Conservation (phyloP, 30 jellyfish, hydroid and myxozoan genomes). For the Chrysaora quinquecirrha region DNA sequence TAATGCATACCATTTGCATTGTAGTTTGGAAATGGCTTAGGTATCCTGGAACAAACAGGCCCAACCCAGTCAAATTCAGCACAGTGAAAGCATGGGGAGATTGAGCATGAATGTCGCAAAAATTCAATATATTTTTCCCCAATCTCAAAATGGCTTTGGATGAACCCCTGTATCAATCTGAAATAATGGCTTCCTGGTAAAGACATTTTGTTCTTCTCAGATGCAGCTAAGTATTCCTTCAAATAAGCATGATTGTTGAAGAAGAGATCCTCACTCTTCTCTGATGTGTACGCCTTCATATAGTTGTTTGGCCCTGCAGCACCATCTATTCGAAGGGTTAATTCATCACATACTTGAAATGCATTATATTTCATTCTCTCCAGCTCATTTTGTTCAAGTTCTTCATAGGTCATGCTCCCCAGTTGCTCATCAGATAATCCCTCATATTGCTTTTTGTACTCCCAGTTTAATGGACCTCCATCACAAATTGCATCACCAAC, state of each 20-base stretch:
- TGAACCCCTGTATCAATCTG: too few species aligned
- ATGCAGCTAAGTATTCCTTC: slow-evolving; percentile 18
- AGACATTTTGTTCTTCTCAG: neutral
- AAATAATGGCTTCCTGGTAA: too few species aligned
- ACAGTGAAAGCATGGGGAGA: too few species aligned
- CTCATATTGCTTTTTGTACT: neutral
- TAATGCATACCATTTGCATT: neutral
- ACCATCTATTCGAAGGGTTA: slow-evolving; percentile 24
- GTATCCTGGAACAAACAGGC: slow-evolving; percentile 16
- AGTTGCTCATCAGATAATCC: slow-evolving; percentile 7
- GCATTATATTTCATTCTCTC: slow-evolving; percentile 39
- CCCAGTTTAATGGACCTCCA: slow-evolving; percentile 14
- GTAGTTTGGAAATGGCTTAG: slow-evolving; percentile 12
- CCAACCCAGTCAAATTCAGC: too few species aligned
- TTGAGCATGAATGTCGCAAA: too few species aligned
- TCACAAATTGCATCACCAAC: slow-evolving; percentile 56
- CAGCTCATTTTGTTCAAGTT: slow-evolving; percentile 14
- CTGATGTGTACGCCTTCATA: slow-evolving; percentile 10
- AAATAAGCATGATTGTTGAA: neutral
- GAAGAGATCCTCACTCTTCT: neutral
- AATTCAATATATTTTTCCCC: too few species aligned
- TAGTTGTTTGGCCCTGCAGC: slow-evolving; percentile 12
- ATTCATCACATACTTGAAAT: slow-evolving; percentile 21
- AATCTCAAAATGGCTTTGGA: too few species aligned
- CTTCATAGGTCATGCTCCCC: slow-evolving; percentile 19